Conservation (phyloP, 2,888 invertebrate genomes). For the Drosophila prostipennis region DNA sequence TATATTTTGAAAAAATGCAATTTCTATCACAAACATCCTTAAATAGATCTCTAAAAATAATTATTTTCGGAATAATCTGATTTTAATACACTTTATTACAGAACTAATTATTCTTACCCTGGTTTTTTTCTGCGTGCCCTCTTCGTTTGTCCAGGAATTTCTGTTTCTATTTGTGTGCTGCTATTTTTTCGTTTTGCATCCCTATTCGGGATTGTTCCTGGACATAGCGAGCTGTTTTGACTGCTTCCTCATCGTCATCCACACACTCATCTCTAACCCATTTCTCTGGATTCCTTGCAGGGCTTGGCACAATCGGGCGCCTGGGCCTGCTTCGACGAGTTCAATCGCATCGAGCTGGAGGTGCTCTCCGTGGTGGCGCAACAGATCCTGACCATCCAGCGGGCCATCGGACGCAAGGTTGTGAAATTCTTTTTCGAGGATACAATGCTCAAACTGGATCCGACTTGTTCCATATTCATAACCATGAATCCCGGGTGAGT, state of each 20-base stretch:
- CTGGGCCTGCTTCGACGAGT: conserved; percentile 98
- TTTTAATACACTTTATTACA: too few species aligned
- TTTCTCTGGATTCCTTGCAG: conserved; percentile 81
- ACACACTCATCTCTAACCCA: neutral
- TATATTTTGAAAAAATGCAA: too few species aligned
- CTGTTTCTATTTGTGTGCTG: conserved; percentile 45
- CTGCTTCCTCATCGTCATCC: neutral
- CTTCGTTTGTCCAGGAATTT: conserved; percentile 39
- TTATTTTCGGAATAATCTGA: too few species aligned
- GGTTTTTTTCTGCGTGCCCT: neutral
- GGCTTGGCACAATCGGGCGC: conserved; percentile 96
- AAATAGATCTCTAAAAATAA: too few species aligned
- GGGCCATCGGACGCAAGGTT: conserved; percentile 91
- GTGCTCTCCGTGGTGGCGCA: conserved; percentile 97
- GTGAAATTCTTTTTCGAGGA: conserved; percentile 95
- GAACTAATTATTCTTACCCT: too few species aligned
- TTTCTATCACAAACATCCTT: too few species aligned
- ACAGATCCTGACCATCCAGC: conserved; percentile 96
- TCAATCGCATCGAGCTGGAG: conserved; percentile 96
- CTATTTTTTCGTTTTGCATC: conserved; percentile 31
- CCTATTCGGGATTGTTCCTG: conserved; percentile 23
- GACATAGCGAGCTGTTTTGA: conserved; percentile 22
- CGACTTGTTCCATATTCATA: conserved; percentile 95
- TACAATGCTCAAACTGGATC: conserved; percentile 94
- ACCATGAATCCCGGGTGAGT: conserved; percentile 96